A percentile compares a stretch with the other conserved stretches of the same genome.
Evolutionary conservation across 2,113 vertebrate species (phyloP).

Genomic region (Picathartes gymnocephalus): DNA sequence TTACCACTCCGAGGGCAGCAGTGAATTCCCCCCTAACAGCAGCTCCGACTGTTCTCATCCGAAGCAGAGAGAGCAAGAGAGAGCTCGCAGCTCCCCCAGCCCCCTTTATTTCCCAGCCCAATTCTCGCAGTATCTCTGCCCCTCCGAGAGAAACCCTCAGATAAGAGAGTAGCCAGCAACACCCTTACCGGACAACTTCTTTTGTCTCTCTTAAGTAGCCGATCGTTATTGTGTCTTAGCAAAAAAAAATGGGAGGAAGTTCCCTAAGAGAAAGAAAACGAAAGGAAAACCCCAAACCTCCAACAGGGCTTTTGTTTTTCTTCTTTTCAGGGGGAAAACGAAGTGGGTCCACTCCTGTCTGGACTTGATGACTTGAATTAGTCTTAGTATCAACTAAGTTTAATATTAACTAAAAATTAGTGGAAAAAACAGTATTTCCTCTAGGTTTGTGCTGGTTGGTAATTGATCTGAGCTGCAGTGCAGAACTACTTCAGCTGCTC

Average conservation of each 20-base stretch:
- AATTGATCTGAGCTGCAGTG: neutral
- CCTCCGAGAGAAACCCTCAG: neutral
- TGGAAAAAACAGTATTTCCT: neutral
- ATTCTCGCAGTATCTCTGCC: neutral
- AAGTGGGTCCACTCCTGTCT: neutral
- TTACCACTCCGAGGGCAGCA: fast-evolving
- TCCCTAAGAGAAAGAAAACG: neutral
- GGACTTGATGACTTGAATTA: neutral
- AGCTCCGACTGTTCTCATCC: fast-evolving
- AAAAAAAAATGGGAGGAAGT: neutral
- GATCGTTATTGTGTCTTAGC: neutral
- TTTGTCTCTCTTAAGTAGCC: too few species aligned
- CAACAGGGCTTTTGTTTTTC: neutral
- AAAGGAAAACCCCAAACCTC: neutral
- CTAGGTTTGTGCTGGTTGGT: neutral
- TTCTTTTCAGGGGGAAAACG: neutral
- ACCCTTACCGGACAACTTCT: too few species aligned
- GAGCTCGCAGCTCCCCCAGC: neutral
- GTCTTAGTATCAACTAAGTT: neutral
- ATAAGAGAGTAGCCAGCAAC: neutral
- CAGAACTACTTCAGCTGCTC: neutral
- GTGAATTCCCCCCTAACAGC: too few species aligned
- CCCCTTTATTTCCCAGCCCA: too few species aligned
- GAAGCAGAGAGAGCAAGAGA: too few species aligned
- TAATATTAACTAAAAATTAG: neutral